A percentile compares a stretch with the other conserved stretches of the same genome.
Conservation (phyloP, 1,140 invertebrate species). For the Calephelis nemesis region DNA sequence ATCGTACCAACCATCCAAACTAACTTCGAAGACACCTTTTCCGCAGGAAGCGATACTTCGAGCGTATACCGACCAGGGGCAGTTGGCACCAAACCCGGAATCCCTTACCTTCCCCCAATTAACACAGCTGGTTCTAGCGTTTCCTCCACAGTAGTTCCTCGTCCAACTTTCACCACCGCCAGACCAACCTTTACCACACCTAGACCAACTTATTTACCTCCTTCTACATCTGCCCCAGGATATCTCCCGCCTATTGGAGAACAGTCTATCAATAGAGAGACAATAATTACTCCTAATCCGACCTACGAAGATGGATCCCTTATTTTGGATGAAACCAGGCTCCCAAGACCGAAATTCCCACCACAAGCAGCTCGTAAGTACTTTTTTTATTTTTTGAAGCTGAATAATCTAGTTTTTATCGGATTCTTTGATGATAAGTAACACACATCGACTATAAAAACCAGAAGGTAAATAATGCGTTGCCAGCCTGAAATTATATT, state of each 20-base stretch:
- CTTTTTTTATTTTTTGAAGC: too few species aligned
- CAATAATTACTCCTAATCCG: slow-evolving; percentile 50
- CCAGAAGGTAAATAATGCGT: too few species aligned
- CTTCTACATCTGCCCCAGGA: slow-evolving; percentile 62
- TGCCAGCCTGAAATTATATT: too few species aligned
- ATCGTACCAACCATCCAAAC: slow-evolving; percentile 41
- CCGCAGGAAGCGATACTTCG: slow-evolving; percentile 52
- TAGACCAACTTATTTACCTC: slow-evolving; percentile 54
- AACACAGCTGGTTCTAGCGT: slow-evolving; percentile 44
- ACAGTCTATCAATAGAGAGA: slow-evolving; percentile 51
- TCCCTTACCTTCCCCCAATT: slow-evolving; percentile 72
- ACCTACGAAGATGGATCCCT: slow-evolving; percentile 50
- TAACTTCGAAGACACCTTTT: slow-evolving; percentile 57
- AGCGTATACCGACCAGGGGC: slow-evolving; percentile 54
- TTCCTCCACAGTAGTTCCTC: slow-evolving; percentile 44
- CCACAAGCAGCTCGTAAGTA: slow-evolving; percentile 12
- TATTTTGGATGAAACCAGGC: slow-evolving; percentile 50
- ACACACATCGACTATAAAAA: too few species aligned
- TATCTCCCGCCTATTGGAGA: slow-evolving; percentile 68
- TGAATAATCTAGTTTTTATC: too few species aligned
- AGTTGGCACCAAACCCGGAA: slow-evolving; percentile 59
- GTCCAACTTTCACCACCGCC: slow-evolving; percentile 40
- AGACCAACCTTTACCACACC: slow-evolving; percentile 37
- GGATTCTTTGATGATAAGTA: too few species aligned
- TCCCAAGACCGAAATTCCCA: slow-evolving; percentile 23